Base-by-base conservation (phyloP, 1,140 invertebrate species). In the Apis florea region DNA sequence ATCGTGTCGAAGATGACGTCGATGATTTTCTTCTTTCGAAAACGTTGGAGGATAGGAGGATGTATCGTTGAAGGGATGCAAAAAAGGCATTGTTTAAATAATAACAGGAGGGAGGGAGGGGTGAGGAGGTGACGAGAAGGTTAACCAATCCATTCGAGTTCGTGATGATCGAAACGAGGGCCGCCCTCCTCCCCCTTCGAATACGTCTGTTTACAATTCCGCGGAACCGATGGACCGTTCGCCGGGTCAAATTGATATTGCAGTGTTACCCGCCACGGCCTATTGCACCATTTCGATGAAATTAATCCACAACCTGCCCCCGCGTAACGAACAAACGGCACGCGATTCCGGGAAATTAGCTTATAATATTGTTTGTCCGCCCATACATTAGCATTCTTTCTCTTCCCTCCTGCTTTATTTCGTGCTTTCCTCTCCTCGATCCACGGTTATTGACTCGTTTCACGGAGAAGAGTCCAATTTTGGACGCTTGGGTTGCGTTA, bases 241-340 rank as follows among this genome's bases (percentile, higher is more conserved):
- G 56, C 59, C 31, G 19, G 15, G 61, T 53, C 21, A 61, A 83
- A 85, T 56, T 83, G 66, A 85, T 71, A 71, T 85, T 75, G 19
- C 66, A 58, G 49, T 31, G 17, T 47, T 40, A 13, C n/a, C 6
- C n/a, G n/a, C 19, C 24, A 15, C 49, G 21, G 31, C 59, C 40
- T 74, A 58, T 51, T 40, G 53, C 63, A 54, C 58, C 54, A 51
- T 49, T 63, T 54, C 68, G 40, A 54, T 72, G 61, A 85, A 83
- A 86, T 83, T 61, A 59, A 85, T 85, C 53, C 26, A 67, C n/a
- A n/a, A 53, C 15, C 53, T 40, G 53, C 40, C 24, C 19, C 56
- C 40, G 10, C 15, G 40, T 73, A 66, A 66, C 73, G 31, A 49
- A 47, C 59, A 26, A 68, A 73, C 58, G 47, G 17, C 47, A 47